Percentiles rank a stretch among this genome's conserved stretches.
Conservation (phyloP, 2,113 vertebrate genomes). For the Cyprinus carpio region DNA sequence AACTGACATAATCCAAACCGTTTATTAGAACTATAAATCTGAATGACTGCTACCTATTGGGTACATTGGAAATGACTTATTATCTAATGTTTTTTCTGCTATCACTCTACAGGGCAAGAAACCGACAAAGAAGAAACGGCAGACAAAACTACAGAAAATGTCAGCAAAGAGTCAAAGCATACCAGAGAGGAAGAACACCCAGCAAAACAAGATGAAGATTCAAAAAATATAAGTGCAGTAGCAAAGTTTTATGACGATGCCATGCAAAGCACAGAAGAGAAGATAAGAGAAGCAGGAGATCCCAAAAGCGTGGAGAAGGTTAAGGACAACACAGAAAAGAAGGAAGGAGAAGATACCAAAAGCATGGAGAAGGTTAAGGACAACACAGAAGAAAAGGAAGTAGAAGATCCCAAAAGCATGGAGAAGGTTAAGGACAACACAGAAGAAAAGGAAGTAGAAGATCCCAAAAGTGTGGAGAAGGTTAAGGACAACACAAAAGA, state of each 20-base stretch:
- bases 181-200: background rate
- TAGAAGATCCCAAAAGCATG: too few species aligned
- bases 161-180: conserved; percentile 31
- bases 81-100: conserved; percentile 6
- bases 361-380: too few species aligned
- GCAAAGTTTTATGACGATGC: conserved; percentile 29
- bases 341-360: background rate
- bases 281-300: background rate
- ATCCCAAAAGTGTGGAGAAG: background rate
- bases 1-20: background rate
- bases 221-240: conserved; percentile 26
- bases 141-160: conserved; percentile 35
- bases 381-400: too few species aligned
- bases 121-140: conserved; percentile 24
- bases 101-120: conserved; percentile 22
- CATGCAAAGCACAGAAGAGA: conserved; percentile 4
- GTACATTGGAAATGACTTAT: background rate
- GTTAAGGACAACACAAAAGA: conserved; percentile 6
- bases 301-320: background rate
- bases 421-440: too few species aligned
- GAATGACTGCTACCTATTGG: background rate
- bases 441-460: background rate
- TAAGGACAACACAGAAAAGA: background rate
- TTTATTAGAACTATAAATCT: background rate
- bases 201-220: conserved; percentile 14